These are phyloP conservation scores for Caenorhabditis sp. DNA, from an alignment of 2,888 invertebrate species.

Conservation along the genomic window DNA sequence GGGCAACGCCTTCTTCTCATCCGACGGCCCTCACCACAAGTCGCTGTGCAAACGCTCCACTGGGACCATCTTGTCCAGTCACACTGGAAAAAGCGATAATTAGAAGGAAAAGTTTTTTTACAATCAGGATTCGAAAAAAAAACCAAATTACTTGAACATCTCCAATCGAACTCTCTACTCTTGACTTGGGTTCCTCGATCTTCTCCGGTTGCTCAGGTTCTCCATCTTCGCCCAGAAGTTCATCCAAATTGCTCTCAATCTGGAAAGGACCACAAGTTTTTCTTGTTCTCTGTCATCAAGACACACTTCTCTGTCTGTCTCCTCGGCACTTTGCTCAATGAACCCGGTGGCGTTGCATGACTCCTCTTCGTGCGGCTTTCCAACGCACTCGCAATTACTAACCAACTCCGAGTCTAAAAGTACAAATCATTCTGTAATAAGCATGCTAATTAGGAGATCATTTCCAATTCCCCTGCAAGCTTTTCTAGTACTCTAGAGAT, in stretches of 20 bases:
- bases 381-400: constrained; percentile 72
- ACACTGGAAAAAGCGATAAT: constrained; percentile 61
- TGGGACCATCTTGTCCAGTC: constrained; percentile 76
- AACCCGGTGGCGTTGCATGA: constrained; percentile 52
- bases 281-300: background rate
- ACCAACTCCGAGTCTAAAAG: constrained; percentile 59
- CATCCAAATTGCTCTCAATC: constrained; percentile 62
- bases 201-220: constrained; percentile 20
- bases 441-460: constrained; percentile 9
- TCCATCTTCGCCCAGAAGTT: constrained; percentile 45
- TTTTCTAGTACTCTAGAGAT: background rate
- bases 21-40: constrained; percentile 72
- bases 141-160: constrained; percentile 45
- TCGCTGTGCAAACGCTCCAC: constrained; percentile 74
- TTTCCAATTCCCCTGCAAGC: background rate
- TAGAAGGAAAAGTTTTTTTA: constrained; percentile 7
- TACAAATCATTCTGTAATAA: constrained; percentile 12
- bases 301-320: constrained; percentile 54
- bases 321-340: constrained; percentile 56
- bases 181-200: constrained; percentile 36
- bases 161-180: constrained; percentile 32
- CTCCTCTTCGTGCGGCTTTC: constrained; percentile 68
- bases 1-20: constrained; percentile 74
- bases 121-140: background rate
- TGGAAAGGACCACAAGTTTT: constrained; percentile 2